phyloP scores from a whole-genome alignment of 2,888 invertebrate species.

The Helleia helle region DNA sequence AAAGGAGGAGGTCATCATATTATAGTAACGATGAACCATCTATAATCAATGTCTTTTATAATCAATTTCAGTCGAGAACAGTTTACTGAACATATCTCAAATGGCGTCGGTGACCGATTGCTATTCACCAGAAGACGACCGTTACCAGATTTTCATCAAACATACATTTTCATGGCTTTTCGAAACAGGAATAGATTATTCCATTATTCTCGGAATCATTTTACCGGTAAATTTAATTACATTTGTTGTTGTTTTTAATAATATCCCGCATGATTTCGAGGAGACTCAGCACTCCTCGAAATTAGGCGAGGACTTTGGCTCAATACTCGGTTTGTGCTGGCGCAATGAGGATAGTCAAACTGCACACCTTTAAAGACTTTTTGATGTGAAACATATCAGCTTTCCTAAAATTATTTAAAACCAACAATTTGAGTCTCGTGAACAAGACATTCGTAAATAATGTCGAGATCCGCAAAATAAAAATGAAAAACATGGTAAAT shows the following conservation, averaged over 20 bases:
- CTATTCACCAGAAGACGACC: conserved; percentile 8
- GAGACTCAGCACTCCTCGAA: background rate
- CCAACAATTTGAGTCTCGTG: too few species aligned
- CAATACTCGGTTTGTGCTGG: too few species aligned
- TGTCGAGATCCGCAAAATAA: too few species aligned
- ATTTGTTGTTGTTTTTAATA: background rate
- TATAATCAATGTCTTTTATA: too few species aligned
- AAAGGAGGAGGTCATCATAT: too few species aligned
- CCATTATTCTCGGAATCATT: conserved; percentile 21
- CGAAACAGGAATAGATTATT: conserved; percentile 23
- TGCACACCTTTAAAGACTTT: too few species aligned
- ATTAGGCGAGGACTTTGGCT: too few species aligned
- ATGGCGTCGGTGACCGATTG: conserved; percentile 21
- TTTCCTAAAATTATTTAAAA: too few species aligned
- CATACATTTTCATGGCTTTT: conserved; percentile 28
- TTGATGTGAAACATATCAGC: too few species aligned
- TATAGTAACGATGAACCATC: too few species aligned
- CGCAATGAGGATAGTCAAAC: background rate
- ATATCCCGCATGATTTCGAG: background rate
- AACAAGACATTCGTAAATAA: too few species aligned
- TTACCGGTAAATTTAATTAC: conserved; percentile 28
- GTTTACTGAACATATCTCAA: conserved; percentile 23
- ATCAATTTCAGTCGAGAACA: conserved; percentile 35
- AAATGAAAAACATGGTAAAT: too few species aligned
- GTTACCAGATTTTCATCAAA: conserved; percentile 23